phyloP scores from a whole-genome alignment of 2,797 vertebrate species.

The Crax fasciolata region DNA sequence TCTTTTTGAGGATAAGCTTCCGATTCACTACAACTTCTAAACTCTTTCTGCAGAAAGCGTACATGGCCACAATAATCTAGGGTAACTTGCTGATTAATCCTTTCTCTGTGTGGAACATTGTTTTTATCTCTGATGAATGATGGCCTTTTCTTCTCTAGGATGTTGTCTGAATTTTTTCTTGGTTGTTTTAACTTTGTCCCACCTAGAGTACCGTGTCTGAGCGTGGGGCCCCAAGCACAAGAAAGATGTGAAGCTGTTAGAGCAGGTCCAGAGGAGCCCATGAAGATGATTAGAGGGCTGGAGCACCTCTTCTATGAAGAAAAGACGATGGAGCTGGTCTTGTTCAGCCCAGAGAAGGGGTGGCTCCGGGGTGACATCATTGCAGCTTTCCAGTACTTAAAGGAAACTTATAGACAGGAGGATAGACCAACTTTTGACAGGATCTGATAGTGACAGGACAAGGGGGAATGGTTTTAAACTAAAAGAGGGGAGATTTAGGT shows the following conservation, averaged over 20 bases:
- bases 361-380: too few relatives aligned
- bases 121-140: not conserved
- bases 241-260: not conserved
- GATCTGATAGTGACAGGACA: too few relatives aligned
- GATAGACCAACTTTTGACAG: too few relatives aligned
- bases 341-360: not conserved
- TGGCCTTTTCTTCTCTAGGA: not conserved
- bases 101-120: fast-evolving
- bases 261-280: too few relatives aligned
- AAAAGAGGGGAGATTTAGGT: too few relatives aligned
- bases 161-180: not conserved
- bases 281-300: too few relatives aligned
- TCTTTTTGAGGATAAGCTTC: not conserved
- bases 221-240: not conserved
- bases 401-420: too few relatives aligned
- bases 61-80: not conserved
- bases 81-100: not conserved
- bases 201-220: not conserved
- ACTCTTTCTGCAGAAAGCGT: not conserved
- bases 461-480: too few relatives aligned
- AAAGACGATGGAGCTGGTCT: not conserved
- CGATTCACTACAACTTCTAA: not conserved
- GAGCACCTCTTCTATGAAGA: too few relatives aligned
- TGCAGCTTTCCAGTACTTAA: too few relatives aligned
- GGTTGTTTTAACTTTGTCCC: not conserved